Conservation (phyloP, 1,140 invertebrate species). For the Olivierus martensii region DNA sequence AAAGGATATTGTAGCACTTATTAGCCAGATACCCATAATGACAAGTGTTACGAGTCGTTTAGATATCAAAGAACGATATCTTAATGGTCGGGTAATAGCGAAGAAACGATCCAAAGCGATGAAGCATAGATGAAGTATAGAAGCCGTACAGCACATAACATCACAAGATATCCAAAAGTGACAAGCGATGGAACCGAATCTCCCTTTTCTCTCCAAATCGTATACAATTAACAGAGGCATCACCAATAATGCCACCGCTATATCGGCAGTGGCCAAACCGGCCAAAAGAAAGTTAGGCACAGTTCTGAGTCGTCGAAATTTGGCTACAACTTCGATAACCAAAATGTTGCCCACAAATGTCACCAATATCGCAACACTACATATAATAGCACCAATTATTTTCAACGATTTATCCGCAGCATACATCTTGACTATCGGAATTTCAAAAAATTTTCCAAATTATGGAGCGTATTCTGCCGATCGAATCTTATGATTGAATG, state of each 20-base stretch:
- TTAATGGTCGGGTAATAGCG: slow-evolving; percentile 77
- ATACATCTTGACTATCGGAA: no score
- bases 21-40: slow-evolving; percentile 70
- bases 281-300: slow-evolving; percentile 65
- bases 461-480: no score
- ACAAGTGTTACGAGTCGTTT: slow-evolving; percentile 67
- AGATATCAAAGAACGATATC: slow-evolving; percentile 74
- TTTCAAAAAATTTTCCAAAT: no score
- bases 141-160: slow-evolving; percentile 52
- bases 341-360: slow-evolving; percentile 74
- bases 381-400: background rate
- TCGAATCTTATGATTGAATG: no score
- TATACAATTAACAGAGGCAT: slow-evolving; percentile 64
- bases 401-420: no score
- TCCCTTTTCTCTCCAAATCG: slow-evolving; percentile 63
- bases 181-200: slow-evolving; percentile 66
- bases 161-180: slow-evolving; percentile 41
- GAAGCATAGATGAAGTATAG: slow-evolving; percentile 80
- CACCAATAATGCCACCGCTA: slow-evolving; percentile 57
- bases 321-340: slow-evolving; percentile 67
- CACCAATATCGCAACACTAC: slow-evolving; percentile 13
- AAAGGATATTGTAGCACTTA: slow-evolving; percentile 71
- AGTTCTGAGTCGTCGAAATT: slow-evolving; percentile 58
- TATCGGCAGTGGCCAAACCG: slow-evolving; percentile 60
- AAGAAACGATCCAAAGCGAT: slow-evolving; percentile 66